Conservation (phyloP, 1,140 invertebrate genomes). For the Lordiphosa clarofinis region DNA sequence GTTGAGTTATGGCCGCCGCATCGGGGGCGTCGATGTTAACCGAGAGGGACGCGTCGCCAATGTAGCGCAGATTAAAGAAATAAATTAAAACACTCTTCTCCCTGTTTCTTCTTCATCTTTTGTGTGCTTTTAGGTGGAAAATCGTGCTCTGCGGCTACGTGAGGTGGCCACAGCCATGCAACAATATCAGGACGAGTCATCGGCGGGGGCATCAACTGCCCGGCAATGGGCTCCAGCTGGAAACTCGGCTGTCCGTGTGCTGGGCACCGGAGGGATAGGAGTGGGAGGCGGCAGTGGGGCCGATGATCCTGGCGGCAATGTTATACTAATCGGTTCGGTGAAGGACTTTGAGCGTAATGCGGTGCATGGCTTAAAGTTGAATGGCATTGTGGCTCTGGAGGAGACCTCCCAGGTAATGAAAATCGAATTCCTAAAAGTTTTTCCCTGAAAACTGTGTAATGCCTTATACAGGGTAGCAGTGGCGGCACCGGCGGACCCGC, state of each 20-base stretch:
- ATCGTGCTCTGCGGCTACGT: conserved; percentile 86
- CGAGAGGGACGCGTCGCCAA: conserved; percentile 44
- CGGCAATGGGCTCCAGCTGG: conserved; percentile 57
- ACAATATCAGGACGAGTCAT: conserved; percentile 75
- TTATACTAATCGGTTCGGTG: conserved; percentile 67
- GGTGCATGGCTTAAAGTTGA: conserved; percentile 68
- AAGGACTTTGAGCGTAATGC: conserved; percentile 71
- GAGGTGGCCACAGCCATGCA: conserved; percentile 79
- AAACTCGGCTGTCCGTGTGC: conserved; percentile 28
- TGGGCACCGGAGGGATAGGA: conserved; percentile 13
- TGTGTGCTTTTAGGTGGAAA: conserved; percentile 83
- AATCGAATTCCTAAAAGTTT: neutral
- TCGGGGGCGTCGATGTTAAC: conserved; percentile 15
- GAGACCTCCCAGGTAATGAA: conserved; percentile 51
- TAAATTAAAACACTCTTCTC: conserved; percentile 68
- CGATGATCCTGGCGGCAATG: conserved; percentile 74
- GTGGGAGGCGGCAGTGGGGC: conserved; percentile 43
- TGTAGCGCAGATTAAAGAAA: conserved; percentile 68
- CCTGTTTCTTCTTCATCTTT: conserved; percentile 1
- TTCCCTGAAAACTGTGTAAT: neutral
- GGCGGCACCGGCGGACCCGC: conserved; percentile 22
- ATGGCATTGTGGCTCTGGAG: conserved; percentile 64
- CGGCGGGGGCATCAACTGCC: conserved; percentile 51
- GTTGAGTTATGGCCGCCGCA: conserved; percentile 62
- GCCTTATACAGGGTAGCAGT: conserved; percentile 22